These are phyloP conservation scores for Parambassis ranga DNA, from an alignment of 2,797 vertebrate genomes.

Conservation along the genomic window DNA sequence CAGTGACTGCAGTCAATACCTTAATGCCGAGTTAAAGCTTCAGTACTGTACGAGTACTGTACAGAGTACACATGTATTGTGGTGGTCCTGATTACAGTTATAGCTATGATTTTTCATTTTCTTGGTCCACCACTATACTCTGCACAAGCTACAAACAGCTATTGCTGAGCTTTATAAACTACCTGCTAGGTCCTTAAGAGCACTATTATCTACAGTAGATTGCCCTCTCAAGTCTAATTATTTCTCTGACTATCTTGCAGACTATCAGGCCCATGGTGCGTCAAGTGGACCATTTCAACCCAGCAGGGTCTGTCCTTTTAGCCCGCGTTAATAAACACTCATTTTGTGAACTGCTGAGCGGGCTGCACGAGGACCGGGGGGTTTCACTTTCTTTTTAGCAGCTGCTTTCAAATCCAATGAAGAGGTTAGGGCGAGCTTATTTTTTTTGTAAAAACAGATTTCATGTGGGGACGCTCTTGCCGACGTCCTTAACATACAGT, in stretches of 20 bases:
- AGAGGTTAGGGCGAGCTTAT: neutral
- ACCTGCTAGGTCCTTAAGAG: conserved; percentile 32
- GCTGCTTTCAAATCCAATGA: conserved; percentile 8
- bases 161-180: conserved; percentile 34
- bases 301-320: conserved; percentile 35
- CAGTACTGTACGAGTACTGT: neutral
- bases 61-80: neutral
- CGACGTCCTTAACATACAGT: neutral
- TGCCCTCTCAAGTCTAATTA: conserved; percentile 63
- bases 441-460: too few relatives aligned
- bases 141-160: neutral
- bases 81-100: neutral
- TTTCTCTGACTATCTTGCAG: conserved; percentile 38
- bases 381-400: conserved; percentile 11
- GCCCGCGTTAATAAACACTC: conserved; percentile 45
- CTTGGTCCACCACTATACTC: neutral
- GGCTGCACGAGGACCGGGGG: neutral
- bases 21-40: conserved; percentile 6
- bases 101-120: conserved; percentile 4
- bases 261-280: conserved; percentile 20
- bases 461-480: too few relatives aligned
- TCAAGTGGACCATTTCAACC: conserved; percentile 52
- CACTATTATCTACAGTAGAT: conserved; percentile 47
- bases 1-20: conserved; percentile 35
- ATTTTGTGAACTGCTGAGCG: conserved; percentile 36